Base-by-base conservation (phyloP, 35 echinoderm and acorn worm genomes). In the Heliocidaris erythrogramma region DNA sequence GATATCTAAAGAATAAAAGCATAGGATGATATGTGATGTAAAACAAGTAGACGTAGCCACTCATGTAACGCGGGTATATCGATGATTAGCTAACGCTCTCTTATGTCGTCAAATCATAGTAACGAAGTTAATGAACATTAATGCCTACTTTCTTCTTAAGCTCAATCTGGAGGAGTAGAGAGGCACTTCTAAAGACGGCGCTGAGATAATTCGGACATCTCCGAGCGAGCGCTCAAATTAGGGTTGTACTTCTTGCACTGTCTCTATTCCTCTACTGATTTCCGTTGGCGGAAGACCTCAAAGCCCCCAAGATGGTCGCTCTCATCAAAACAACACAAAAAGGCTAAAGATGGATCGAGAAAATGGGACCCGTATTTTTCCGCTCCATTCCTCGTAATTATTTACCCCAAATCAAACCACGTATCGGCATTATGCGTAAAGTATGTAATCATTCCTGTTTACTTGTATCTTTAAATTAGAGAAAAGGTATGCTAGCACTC, bases 241-340 rank as follows among this genome's bases (percentile, higher is more conserved):
- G 30, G 31, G 30, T 48, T 89, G 87, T 89, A 89, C 87, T 89
- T 89, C 87, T 89, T 32, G 31, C 31, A 89, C 47, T 89, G 87
- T 89, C 31, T 32, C 87, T 14, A 89, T 89, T 42, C 87, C 31
- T 42, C 29, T n/a, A 16, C 87, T 89, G 87, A 89, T 89, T 47
- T 89, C 87, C 87, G 87, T 89, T 89, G 30, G 87, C 87, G 87
- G 87, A 5, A 89, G 65, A 89, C 47, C 31, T 89, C 87, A 89
- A 89, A 89, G 87, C 21, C 27, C 27, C 87, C 29, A 89, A 89
- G 87, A 89, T 48, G 87, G 87, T 89, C 32, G 47, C 31, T 47
- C 87, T 89, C 87, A 89, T 89, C 87, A 89, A 48, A 89, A 78
- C 65, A 78, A 78, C 18, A 78, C 65, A 78, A 42, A 78, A 78